Evolutionary conservation across 2,113 vertebrate genomes (phyloP).

Genomic region (Tetraodon nigroviridis): DNA sequence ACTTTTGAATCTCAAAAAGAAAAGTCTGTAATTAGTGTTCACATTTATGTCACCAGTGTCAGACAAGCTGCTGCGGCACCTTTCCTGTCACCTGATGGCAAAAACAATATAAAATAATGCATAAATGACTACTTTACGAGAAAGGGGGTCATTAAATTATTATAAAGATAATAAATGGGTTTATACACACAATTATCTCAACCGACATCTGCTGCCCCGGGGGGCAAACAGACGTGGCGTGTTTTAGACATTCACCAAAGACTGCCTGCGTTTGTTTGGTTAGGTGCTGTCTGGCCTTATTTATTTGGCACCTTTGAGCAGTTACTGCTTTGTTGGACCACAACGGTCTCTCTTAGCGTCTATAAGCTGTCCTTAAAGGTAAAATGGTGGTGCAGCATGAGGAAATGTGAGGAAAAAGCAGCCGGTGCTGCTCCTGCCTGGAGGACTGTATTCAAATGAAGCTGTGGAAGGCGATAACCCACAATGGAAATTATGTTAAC

Average conservation of each 20-base stretch:
- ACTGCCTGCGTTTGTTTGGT: neutral
- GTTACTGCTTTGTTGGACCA: neutral
- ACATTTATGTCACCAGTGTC: too few species aligned
- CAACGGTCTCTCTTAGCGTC: neutral
- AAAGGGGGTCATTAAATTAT: too few species aligned
- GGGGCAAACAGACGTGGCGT: conserved; percentile 29
- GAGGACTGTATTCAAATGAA: conserved; percentile 61
- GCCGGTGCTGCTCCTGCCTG: conserved; percentile 11
- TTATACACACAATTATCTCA: conserved; percentile 20
- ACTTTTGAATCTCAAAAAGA: too few species aligned
- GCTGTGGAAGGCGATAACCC: conserved; percentile 40
- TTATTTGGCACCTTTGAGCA: neutral
- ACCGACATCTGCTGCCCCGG: conserved; percentile 28
- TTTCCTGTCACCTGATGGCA: too few species aligned
- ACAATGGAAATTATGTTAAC: conserved; percentile 53
- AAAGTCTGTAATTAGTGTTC: too few species aligned
- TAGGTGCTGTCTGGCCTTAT: neutral
- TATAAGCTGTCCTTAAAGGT: neutral
- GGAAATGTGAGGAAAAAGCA: neutral
- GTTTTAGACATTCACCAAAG: neutral
- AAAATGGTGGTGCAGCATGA: conserved; percentile 1
- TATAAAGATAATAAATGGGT: too few species aligned
- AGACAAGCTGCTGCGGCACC: too few species aligned
- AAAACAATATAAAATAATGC: too few species aligned
- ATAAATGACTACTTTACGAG: too few species aligned